Evolutionary conservation across 1,140 invertebrate genomes (phyloP), one percentile per base, ranked within the genome.

Genomic region (Bombus cullumanus): DNA sequence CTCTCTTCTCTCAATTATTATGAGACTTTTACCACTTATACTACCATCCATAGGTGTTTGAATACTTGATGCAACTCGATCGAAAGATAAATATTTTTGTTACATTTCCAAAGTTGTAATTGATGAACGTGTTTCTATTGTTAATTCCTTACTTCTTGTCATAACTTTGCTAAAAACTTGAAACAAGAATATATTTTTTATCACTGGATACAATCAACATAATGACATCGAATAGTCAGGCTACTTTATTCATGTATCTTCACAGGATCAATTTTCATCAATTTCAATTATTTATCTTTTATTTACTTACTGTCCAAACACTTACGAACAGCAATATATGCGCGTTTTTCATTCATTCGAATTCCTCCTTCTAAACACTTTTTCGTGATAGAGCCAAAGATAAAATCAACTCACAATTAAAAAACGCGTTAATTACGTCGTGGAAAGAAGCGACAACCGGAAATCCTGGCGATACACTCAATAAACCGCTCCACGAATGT

Each of bases 371-470:
- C 59, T 37, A 78, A 71, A 37, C 64, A 22, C 22, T n/a, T 18
- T 78, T 43, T 59, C 47, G 22, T 53, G 47, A 53, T 53, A 22
- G 1, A 41, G 53, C 0, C 18, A 2, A 53, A 53, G 64, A n/a
- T 62, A 84, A 71, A 79, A 31, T n/a, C 53, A 9, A 1, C 15
- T n/a, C n/a, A 1, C 8, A 9, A 8, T 4, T 13, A 18, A 79
- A 84, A 78, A 71, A 43, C 59, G 47, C n/a, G 37, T 84, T 84
- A 84, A 84, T 84, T 84, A 79, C 53, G 28, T 9, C 13, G 43
- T 3, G 47, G n/a, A 37, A 71, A 84, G 37, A 41, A n/a, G 64
- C 47, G 37, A 68, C 66, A 59, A 25, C 66, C 76, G 76, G 82
- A 84, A 79, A 84, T 84, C 75, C 82, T 79, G 64, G 28, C 37